Evolutionary conservation across 2,113 vertebrate species (phyloP), one percentile per base, ranked within the genome.

Genomic region (Meriones unguiculatus): DNA sequence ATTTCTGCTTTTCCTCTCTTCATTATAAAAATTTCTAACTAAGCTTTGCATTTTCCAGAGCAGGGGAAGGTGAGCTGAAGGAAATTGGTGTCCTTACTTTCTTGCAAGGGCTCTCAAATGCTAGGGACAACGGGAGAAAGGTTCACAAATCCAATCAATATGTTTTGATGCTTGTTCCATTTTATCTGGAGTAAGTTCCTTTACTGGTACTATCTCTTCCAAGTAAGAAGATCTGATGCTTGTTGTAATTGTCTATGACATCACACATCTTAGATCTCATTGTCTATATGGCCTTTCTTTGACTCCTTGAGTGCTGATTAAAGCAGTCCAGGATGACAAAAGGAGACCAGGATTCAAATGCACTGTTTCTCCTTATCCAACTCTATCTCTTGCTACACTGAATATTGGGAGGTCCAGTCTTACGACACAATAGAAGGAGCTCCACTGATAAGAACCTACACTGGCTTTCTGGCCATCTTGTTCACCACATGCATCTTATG

Each of bases 111-210:
- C 7, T 25, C 65, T 62, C 57, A 17, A n/a, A 41, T 76, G 22
- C 5, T 35, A 22, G 2, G 30, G 15, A 38, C 28, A 22, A 87
- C 12, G 87, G 3, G 15, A 73, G 24, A 89, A 93, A 80, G n/a
- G 75, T 13, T 65, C 3, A 13, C 1, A n/a, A 0, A 50, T 8
- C 1, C 30, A 2, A 18, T 50, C 64, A 28, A 2, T 38, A 70
- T 38, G 17, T 57, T 12, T 41, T 38, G n/a, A 14, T 65, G 24
- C 7, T 57, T 59, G 41, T 3, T 35, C 41, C 0, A n/a, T 28
- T 64, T 76, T 28, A 35, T 50, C 82, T 77, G 20, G 1, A 70
- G 59, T 41, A 28, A 76, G 7, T 64, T 28, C 5, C 80, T 93
- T 50, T 77, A 5, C 64, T 73, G 90, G 15, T 65, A 41, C 3